Evolutionary conservation across 1,140 invertebrate species (phyloP).

Genomic region (Papilio aristodemus): DNA sequence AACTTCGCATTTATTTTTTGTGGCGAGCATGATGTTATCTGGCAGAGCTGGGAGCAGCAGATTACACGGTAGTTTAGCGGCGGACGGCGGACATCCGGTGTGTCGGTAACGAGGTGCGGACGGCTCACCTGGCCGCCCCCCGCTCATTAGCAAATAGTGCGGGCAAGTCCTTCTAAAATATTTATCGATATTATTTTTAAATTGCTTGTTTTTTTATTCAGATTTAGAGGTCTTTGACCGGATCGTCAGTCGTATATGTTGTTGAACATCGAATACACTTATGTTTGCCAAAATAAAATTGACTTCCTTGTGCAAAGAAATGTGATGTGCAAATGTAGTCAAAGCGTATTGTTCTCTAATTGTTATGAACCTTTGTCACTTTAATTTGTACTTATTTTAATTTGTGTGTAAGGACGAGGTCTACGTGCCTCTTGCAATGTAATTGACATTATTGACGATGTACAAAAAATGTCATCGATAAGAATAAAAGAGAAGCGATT

Average conservation of each 20-base stretch:
- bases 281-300: no score
- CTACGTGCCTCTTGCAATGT: no score
- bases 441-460: not conserved
- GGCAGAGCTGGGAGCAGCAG: conserved; percentile 27
- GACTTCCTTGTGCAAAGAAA: no score
- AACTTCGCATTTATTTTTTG: conserved; percentile 37
- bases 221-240: no score
- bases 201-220: not conserved
- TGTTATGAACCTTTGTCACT: no score
- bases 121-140: conserved; percentile 61
- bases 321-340: no score
- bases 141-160: conserved; percentile 58
- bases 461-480: conserved; percentile 7
- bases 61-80: conserved; percentile 64
- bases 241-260: no score
- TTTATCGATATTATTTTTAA: conserved; percentile 38
- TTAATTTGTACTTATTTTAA: no score
- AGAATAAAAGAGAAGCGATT: conserved; percentile 38
- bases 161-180: not conserved
- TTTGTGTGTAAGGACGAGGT: no score
- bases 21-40: conserved; percentile 36
- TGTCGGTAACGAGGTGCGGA: conserved; percentile 65
- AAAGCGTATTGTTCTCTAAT: no score
- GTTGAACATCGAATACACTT: no score
- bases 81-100: conserved; percentile 62